These are phyloP conservation scores for Megalopta genalis DNA, from an alignment of 1,140 invertebrate genomes.

Conservation along the genomic window DNA sequence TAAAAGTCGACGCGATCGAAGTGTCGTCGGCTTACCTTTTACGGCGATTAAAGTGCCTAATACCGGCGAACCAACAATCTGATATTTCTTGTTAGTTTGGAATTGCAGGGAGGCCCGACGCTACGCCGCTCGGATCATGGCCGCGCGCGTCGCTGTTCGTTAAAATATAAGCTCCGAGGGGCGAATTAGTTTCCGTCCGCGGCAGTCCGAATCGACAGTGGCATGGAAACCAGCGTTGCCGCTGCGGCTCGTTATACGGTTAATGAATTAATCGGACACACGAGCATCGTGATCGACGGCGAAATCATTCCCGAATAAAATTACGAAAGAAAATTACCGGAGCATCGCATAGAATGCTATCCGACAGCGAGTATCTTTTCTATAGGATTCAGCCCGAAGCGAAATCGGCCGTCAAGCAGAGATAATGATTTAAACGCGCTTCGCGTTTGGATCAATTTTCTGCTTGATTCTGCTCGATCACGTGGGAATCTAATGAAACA, in stretches of 20 bases:
- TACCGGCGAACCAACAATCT: too few relatives aligned
- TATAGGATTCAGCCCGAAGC: neutral
- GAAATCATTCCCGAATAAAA: neutral
- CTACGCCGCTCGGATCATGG: too few relatives aligned
- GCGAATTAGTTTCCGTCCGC: too few relatives aligned
- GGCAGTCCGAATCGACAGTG: neutral
- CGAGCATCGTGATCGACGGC: neutral
- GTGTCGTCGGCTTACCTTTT: too few relatives aligned
- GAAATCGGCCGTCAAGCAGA: neutral
- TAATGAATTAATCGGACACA: slow-evolving; percentile 31
- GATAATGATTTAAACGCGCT: slow-evolving; percentile 18
- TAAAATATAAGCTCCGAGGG: too few relatives aligned
- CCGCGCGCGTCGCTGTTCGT: too few relatives aligned
- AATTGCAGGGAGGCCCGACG: too few relatives aligned
- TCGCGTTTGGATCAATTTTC: slow-evolving; percentile 13
- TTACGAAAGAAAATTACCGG: neutral
- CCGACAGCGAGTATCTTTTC: neutral
- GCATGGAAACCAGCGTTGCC: neutral
- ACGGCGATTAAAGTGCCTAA: too few relatives aligned
- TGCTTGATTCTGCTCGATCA: neutral
- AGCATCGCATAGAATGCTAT: neutral
- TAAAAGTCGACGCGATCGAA: too few relatives aligned
- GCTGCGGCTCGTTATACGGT: slow-evolving; percentile 13
- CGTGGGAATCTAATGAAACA: neutral
- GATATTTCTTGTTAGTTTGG: too few relatives aligned